Conservation (phyloP, 2,888 invertebrate genomes). For the Cerastoderma edule region DNA sequence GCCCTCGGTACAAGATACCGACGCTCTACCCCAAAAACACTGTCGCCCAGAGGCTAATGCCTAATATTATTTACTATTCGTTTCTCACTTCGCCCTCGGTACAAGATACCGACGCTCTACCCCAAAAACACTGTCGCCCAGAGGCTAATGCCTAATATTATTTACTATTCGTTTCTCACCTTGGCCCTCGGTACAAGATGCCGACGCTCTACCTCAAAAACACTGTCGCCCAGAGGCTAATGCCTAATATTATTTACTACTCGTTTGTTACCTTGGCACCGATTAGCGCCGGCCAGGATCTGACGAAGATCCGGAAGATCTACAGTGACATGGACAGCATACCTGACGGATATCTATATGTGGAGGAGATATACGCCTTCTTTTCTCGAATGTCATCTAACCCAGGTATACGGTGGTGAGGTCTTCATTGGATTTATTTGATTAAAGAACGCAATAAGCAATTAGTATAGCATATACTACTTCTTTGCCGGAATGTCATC, state of each 20-base stretch:
- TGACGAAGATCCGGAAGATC: not conserved
- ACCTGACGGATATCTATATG: not conserved
- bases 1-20: too few species aligned
- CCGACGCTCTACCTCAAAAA: not conserved
- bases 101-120: too few species aligned
- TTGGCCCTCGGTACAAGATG: not conserved
- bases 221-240: not conserved
- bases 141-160: not conserved
- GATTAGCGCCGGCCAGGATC: not conserved
- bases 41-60: too few species aligned
- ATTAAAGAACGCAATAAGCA: not conserved
- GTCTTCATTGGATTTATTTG: not conserved
- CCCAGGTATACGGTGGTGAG: not conserved
- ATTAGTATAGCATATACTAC: not conserved
- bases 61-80: too few species aligned
- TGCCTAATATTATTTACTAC: not conserved
- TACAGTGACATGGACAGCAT: not conserved
- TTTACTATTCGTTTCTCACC: not conserved
- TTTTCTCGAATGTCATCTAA: not conserved
- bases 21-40: too few species aligned
- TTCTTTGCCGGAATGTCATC: not conserved
- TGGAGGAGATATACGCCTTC: not conserved
- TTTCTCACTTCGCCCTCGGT: too few species aligned
- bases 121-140: not conserved
- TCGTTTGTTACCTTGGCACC: too few species aligned